phyloP scores from a whole-genome alignment of 2,797 vertebrate genomes.

The Phyllotis vaccarum region DNA sequence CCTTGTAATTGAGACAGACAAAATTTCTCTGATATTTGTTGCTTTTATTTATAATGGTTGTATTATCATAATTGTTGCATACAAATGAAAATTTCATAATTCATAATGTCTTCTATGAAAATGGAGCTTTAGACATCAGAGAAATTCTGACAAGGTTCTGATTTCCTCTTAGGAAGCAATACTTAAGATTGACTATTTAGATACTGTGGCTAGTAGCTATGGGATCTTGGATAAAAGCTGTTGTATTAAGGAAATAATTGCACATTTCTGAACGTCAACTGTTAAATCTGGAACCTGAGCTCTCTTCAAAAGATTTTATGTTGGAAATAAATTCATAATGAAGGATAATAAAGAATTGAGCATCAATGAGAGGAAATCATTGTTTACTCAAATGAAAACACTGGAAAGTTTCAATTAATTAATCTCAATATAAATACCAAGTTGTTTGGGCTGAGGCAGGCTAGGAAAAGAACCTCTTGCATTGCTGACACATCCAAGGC shows the following conservation, averaged over 20 bases:
- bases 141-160: neutral
- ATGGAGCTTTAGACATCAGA: neutral
- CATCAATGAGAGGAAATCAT: neutral
- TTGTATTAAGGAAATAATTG: neutral
- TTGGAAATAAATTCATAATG: neutral
- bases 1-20: neutral
- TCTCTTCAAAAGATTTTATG: neutral
- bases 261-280: neutral
- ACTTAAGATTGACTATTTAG: neutral
- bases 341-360: neutral
- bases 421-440: slow-evolving; percentile 46
- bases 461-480: neutral
- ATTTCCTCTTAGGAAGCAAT: neutral
- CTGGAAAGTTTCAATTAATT: slow-evolving; percentile 32
- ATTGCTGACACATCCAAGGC: neutral
- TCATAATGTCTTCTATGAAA: neutral
- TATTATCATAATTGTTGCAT: neutral
- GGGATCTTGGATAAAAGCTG: neutral
- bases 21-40: neutral
- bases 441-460: neutral
- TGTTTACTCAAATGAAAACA: slow-evolving; percentile 47
- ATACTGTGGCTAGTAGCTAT: neutral
- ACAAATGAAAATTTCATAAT: neutral
- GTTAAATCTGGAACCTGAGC: neutral
- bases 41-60: neutral